These are phyloP conservation scores for Rhinolophus sinicus DNA, from an alignment of 2,113 vertebrate species.

Conservation along the genomic window DNA sequence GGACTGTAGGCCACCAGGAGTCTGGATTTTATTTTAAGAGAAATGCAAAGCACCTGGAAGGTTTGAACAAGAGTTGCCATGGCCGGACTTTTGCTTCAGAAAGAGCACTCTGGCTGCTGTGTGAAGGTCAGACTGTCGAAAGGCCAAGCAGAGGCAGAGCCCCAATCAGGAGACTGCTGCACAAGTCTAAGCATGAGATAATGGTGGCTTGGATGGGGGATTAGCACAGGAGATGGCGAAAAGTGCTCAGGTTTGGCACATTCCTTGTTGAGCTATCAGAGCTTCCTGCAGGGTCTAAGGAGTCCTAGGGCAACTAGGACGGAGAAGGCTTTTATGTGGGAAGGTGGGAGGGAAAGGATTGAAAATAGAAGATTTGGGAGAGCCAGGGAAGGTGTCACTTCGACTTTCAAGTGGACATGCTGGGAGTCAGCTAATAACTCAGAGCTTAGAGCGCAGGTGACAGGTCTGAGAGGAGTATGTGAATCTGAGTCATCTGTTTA, in stretches of 20 bases:
- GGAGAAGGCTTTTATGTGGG: background rate
- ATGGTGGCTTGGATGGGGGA: background rate
- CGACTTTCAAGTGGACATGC: background rate
- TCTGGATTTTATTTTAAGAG: background rate
- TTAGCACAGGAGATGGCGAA: background rate
- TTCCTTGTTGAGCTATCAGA: background rate
- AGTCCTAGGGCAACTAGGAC: background rate
- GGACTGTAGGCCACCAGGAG: background rate
- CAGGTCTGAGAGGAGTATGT: background rate
- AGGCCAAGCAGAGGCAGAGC: background rate
- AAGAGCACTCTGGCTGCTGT: conserved; percentile 7
- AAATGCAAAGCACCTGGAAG: background rate
- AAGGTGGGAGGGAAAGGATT: background rate
- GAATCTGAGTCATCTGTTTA: background rate
- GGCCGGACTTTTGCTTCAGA: background rate
- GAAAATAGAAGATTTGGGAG: background rate
- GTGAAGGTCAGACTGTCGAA: background rate
- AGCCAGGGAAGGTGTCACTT: background rate
- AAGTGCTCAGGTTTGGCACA: background rate
- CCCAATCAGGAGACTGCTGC: background rate
- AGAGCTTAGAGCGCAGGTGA: background rate
- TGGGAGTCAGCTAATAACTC: background rate
- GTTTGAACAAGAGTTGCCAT: background rate
- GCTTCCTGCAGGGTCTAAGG: background rate
- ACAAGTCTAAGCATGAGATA: background rate